phyloP scores from a whole-genome alignment of 2,113 vertebrate genomes.

The Seriola rivoliana region DNA sequence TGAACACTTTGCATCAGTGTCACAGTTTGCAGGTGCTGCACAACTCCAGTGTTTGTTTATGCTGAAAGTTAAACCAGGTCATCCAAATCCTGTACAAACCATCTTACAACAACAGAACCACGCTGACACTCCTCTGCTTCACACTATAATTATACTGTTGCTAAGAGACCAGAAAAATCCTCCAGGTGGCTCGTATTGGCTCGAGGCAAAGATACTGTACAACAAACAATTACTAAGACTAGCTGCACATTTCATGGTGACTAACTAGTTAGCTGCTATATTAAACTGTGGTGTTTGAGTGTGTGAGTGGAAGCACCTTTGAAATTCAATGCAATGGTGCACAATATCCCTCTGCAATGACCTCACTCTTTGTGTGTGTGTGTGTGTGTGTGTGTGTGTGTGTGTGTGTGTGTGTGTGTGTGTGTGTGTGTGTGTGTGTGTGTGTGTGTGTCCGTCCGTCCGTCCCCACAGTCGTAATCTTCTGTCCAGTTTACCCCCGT shows the following conservation, averaged over 20 bases:
- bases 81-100: not conserved
- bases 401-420: not conserved
- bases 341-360: not conserved
- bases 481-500: slow-evolving; percentile 87
- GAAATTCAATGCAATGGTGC: not conserved
- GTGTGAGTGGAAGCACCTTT: not conserved
- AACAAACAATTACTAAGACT: not conserved
- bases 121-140: not conserved
- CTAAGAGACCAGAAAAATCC: slow-evolving; percentile 53
- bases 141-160: slow-evolving; percentile 48
- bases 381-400: too few relatives aligned
- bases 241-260: not conserved
- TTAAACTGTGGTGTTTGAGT: too few relatives aligned
- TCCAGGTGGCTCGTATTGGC: slow-evolving; percentile 38
- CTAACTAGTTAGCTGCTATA: not conserved
- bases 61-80: not conserved
- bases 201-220: slow-evolving; percentile 12
- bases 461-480: slow-evolving; percentile 90
- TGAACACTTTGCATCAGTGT: not conserved
- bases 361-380: too few relatives aligned
- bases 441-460: not conserved
- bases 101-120: not conserved
- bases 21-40: not conserved
- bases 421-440: slow-evolving; percentile 13
- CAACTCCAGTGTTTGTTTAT: slow-evolving; percentile 20